Conservation (phyloP, 2,113 vertebrate genomes). For the Bagarius yarrelli region DNA sequence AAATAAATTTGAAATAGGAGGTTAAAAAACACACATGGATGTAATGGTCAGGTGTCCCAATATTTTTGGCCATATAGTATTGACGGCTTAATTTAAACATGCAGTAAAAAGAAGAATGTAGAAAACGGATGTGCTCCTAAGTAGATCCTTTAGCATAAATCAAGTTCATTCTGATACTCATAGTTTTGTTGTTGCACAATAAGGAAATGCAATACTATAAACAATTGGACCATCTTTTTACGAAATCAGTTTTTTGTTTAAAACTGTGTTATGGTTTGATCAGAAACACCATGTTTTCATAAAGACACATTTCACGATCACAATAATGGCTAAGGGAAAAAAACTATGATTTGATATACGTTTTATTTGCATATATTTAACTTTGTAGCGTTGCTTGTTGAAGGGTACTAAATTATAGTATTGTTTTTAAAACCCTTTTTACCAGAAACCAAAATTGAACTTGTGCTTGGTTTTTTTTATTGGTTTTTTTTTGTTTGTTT, state of each 20-base stretch:
- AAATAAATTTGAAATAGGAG: no score
- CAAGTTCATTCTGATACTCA: constrained; percentile 45
- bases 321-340: constrained; percentile 1
- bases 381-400: no score
- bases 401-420: no score
- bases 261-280: not conserved
- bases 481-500: no score
- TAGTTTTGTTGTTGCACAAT: not conserved
- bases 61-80: no score
- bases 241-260: not conserved
- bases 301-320: constrained; percentile 23
- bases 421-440: no score
- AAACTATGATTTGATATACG: not conserved
- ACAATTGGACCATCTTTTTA: constrained; percentile 5
- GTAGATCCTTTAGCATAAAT: constrained; percentile 3
- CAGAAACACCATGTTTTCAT: constrained; percentile 17
- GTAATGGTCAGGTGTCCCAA: no score
- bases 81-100: not conserved
- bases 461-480: no score
- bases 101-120: not conserved
- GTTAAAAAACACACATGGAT: no score
- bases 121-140: no score
- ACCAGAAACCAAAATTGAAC: no score
- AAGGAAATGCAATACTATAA: constrained; percentile 25
- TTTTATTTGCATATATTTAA: no score